Evolutionary conservation across 2,888 invertebrate species (phyloP), one percentile per base, ranked within the genome.

Genomic region (Miltochrista miniata): DNA sequence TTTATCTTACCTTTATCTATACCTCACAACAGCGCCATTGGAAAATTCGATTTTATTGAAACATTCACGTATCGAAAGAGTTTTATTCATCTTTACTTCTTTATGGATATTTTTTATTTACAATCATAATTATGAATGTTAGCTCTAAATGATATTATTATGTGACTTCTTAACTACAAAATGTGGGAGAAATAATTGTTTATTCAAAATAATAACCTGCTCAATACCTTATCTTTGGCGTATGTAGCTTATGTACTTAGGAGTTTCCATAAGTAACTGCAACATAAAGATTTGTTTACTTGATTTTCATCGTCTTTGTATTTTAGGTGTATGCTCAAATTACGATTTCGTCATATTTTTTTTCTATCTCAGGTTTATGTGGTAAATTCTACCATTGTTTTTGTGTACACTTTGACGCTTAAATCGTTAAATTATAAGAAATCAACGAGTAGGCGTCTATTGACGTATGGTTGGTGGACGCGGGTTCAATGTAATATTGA

Each of bases 401-500:
- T 37, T 42, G 10, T 37, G 12, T 45, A n/a, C 9, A n/a, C 29
- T 29, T 37, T 35, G 30, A 18, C 15, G 35, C 33, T 41, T 30
- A 46, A 45, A 45, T 8, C 30, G 30, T 31, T 10, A 31, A 31
- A 31, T 31, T 31, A 31, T 62, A 63, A 61, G 63, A 74, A 74
- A 72, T 72, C 64, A 73, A 67, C 64, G 64, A 76, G 90, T 90
- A 81, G 90, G 90, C 83, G 90, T 83, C 81, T 79, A 85, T 86
- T 89, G 88, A 90, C 88, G 90, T 89, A 80, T 79, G 83, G 83
- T 87, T 84, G 77, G 85, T 84, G 82, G 83, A 85, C 85, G 88
- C 74, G 91, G 88, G 91, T 91, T 91, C 91, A 90, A 90, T 90
- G 91, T 91, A 90, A 90, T 91, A 90, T 91, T 90, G 90, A 91